Percentiles rank a stretch among this genome's conserved stretches.
phyloP scores from a whole-genome alignment of 2,797 vertebrate species.

The Pantherophis vulpinus region DNA sequence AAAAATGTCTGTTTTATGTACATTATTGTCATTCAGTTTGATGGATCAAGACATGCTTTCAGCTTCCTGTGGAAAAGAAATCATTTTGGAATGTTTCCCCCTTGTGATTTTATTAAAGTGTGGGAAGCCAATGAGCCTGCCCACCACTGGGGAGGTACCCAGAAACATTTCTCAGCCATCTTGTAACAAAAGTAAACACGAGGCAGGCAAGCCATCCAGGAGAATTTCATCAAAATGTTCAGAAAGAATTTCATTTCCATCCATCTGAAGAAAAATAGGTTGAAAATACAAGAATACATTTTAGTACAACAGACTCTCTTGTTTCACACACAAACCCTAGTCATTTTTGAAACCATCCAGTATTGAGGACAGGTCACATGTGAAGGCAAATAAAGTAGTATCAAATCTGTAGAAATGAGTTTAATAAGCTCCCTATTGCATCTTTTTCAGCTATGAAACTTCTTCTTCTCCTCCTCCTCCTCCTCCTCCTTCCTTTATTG shows the following conservation, averaged over 20 bases:
- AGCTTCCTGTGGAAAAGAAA: not conserved
- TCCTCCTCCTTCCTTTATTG: too few relatives aligned
- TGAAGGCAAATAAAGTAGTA: not conserved
- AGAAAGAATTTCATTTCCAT: not conserved
- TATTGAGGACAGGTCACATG: not conserved
- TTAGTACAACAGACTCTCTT: not conserved
- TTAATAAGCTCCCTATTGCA: not conserved
- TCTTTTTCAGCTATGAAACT: not conserved
- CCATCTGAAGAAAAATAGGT: not conserved
- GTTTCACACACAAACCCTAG: not conserved
- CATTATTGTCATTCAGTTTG: not conserved
- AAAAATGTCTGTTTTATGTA: not conserved
- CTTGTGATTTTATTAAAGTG: not conserved
- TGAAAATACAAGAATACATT: not conserved
- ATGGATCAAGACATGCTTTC: not conserved
- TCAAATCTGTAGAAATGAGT: not conserved
- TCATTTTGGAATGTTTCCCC: not conserved
- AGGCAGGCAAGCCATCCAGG: not conserved
- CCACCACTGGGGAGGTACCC: not conserved
- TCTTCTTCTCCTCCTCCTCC: too few relatives aligned
- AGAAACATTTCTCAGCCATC: not conserved
- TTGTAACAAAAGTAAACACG: not conserved
- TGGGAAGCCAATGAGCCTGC: not conserved
- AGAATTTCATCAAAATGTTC: not conserved
- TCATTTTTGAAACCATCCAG: not conserved